Conservation (phyloP, 2,888 invertebrate species). For the Halocaridina rubra region DNA sequence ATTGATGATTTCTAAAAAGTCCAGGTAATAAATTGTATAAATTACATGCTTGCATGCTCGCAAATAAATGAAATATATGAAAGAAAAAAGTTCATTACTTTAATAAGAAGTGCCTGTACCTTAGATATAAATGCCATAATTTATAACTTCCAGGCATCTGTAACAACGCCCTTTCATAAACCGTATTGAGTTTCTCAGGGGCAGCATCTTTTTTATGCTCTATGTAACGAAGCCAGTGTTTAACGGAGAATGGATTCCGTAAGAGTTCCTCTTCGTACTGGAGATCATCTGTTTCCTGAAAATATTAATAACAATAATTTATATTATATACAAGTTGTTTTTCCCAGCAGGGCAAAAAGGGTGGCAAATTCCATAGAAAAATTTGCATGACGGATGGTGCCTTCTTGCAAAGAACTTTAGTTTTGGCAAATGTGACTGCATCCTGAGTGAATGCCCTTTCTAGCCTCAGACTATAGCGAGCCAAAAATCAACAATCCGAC, state of each 20-base stretch:
- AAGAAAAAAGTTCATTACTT: too few relatives aligned
- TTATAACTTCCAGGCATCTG: conserved; percentile 97
- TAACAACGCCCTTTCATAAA: conserved; percentile 95
- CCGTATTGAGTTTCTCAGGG: conserved; percentile 85
- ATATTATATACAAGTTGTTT: neutral
- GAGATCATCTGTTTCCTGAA: conserved; percentile 83
- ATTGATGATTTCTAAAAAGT: too few relatives aligned
- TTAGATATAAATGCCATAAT: conserved; percentile 96
- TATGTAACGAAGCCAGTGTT: conserved; percentile 97
- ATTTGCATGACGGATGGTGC: neutral
- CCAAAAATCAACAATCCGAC: neutral
- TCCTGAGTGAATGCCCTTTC: too few relatives aligned
- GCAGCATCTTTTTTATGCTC: conserved; percentile 92
- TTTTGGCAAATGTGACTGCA: too few relatives aligned
- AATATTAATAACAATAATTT: neutral
- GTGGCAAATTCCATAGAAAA: neutral
- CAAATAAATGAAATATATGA: too few relatives aligned
- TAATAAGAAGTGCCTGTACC: too few relatives aligned
- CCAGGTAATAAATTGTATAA: too few relatives aligned
- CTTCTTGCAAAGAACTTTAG: too few relatives aligned
- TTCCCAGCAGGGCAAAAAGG: neutral
- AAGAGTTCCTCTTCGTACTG: conserved; percentile 99
- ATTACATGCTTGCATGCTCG: too few relatives aligned
- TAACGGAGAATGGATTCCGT: conserved; percentile 95
- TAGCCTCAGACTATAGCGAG: neutral